Percentiles rank a stretch among this genome's conserved stretches.
Evolutionary conservation across 1,140 invertebrate genomes (phyloP).

Genomic region (Macrocentrus cingulum): DNA sequence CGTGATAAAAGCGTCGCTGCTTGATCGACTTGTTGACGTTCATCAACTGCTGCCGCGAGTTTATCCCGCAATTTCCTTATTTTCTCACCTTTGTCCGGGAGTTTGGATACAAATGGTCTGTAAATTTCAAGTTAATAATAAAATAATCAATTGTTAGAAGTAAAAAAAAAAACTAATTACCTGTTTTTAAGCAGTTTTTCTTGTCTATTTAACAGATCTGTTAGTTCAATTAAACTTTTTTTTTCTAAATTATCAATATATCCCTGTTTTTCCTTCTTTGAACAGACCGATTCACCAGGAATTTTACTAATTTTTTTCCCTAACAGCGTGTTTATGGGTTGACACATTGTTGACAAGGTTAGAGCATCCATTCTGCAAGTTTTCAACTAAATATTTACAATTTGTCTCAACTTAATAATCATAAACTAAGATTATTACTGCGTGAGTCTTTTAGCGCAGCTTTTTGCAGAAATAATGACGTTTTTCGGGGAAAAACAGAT

Average conservation of each 20-base stretch:
- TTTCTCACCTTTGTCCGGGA: conserved; percentile 71
- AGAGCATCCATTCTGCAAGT: too few species aligned
- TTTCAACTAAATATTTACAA: too few species aligned
- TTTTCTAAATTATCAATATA: conserved; percentile 54
- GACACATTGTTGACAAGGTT: not conserved
- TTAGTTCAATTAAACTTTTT: conserved; percentile 52
- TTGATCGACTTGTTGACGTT: conserved; percentile 62
- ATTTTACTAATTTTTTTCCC: conserved; percentile 9
- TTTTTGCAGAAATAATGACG: too few species aligned
- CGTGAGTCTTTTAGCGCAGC: too few species aligned
- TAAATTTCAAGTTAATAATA: conserved; percentile 7
- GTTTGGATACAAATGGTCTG: conserved; percentile 56
- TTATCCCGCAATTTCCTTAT: conserved; percentile 62
- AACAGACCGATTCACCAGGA: not conserved
- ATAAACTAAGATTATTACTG: too few species aligned
- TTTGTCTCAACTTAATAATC: too few species aligned
- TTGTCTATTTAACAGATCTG: conserved; percentile 59
- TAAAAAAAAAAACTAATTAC: conserved; percentile 43
- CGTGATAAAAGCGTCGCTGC: conserved; percentile 63
- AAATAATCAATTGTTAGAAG: not conserved
- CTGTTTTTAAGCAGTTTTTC: conserved; percentile 57
- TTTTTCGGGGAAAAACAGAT: too few species aligned
- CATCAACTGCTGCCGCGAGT: conserved; percentile 61
- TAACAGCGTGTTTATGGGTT: not conserved
- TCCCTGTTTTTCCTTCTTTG: conserved; percentile 49